Evolutionary conservation across 2,888 invertebrate genomes (phyloP).

Genomic region (Geotrupes spiniger): DNA sequence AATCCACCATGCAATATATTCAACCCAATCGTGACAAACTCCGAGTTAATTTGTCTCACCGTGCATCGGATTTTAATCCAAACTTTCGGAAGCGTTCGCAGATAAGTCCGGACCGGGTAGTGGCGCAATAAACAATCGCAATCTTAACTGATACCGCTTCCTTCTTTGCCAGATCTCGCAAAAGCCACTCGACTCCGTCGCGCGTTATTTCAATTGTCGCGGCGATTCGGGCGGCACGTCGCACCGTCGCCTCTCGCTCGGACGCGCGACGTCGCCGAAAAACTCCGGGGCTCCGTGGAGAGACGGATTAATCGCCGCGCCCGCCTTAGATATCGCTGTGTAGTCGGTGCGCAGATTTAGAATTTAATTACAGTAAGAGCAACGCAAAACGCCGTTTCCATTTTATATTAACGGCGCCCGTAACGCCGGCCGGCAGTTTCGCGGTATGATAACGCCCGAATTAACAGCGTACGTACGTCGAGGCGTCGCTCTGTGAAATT

Average conservation of each 20-base stretch:
- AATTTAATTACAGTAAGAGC: conserved; percentile 6
- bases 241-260: too few relatives aligned
- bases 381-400: conserved; percentile 1
- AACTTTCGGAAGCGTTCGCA: conserved; percentile 1
- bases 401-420: conserved; percentile 1
- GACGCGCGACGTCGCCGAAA: too few relatives aligned
- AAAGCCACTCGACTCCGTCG: not conserved
- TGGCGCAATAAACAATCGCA: conserved; percentile 4
- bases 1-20: too few relatives aligned
- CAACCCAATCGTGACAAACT: too few relatives aligned
- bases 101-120: not conserved
- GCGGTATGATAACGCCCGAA: not conserved
- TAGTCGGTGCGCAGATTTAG: conserved; percentile 2
- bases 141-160: not conserved
- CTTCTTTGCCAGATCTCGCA: not conserved
- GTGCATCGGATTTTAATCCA: not conserved
- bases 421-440: not conserved
- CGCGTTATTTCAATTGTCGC: not conserved
- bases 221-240: not conserved
- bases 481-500: too few relatives aligned
- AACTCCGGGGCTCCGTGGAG: too few relatives aligned
- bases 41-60: too few relatives aligned
- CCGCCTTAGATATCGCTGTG: not conserved
- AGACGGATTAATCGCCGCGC: not conserved
- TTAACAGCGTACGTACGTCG: not conserved